Evolutionary conservation across 2,113 vertebrate species (phyloP).

Genomic region (Hippocampus barbouri): DNA sequence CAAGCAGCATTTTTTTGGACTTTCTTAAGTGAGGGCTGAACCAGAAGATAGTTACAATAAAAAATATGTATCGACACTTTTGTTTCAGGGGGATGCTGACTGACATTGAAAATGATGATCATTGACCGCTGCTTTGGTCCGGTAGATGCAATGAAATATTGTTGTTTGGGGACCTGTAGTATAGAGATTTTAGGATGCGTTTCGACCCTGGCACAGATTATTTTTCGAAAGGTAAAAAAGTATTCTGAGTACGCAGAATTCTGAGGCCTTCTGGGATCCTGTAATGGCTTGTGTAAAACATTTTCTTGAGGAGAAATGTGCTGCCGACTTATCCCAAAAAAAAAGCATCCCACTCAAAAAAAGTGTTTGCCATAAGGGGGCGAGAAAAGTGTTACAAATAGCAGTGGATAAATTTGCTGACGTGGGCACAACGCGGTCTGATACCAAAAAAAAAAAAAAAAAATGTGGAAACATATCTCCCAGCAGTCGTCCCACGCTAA

Average conservation of each 20-base stretch:
- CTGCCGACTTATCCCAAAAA: slow-evolving; percentile 46
- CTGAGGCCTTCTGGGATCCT: background rate
- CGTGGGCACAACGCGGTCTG: slow-evolving; percentile 28
- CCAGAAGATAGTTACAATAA: too few species aligned
- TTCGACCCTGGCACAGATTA: too few species aligned
- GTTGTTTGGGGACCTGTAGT: too few species aligned
- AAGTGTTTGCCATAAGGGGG: slow-evolving; percentile 31
- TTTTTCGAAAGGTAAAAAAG: too few species aligned
- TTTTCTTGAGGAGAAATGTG: slow-evolving; percentile 40
- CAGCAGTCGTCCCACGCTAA: slow-evolving; percentile 46
- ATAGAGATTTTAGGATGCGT: too few species aligned
- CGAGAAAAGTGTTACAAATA: slow-evolving; percentile 19
- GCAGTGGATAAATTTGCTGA: slow-evolving; percentile 37
- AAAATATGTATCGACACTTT: too few species aligned
- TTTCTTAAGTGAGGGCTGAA: too few species aligned
- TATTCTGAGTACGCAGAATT: background rate
- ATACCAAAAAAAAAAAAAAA: background rate
- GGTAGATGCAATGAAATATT: too few species aligned
- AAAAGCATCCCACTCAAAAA: slow-evolving; percentile 29
- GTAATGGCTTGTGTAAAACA: slow-evolving; percentile 8
- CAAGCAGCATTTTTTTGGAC: too few species aligned
- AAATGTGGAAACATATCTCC: slow-evolving; percentile 50
- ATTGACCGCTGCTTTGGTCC: too few species aligned
- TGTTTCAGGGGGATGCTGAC: too few species aligned
- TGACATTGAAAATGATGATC: too few species aligned